phyloP scores from a whole-genome alignment of 2,797 vertebrate genomes.

The Mastacembelus armatus region DNA sequence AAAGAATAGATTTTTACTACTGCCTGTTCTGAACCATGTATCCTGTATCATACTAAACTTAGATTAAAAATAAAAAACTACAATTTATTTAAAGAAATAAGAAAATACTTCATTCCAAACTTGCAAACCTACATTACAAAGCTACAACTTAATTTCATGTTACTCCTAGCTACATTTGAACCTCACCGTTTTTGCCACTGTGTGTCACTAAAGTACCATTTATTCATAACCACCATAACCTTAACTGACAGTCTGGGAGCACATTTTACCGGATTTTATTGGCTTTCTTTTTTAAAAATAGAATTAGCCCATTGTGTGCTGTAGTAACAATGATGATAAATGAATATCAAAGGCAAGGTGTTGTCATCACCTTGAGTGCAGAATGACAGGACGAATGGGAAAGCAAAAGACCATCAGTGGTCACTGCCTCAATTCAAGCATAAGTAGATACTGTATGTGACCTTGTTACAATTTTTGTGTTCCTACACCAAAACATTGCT shows the following conservation, averaged over 20 bases:
- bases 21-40: not conserved
- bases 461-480: not conserved
- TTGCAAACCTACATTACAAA: too few species aligned
- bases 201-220: slow-evolving; percentile 56
- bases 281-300: not conserved
- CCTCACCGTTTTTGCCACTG: slow-evolving; percentile 46
- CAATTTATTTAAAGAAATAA: not conserved
- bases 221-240: slow-evolving; percentile 1
- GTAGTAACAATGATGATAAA: not conserved
- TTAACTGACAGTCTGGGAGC: not conserved
- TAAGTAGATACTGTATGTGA: not conserved
- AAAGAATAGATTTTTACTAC: too few species aligned
- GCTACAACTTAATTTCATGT: not conserved
- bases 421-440: not conserved
- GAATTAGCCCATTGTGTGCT: not conserved
- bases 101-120: too few species aligned
- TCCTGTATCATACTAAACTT: not conserved
- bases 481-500: not conserved
- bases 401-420: not conserved
- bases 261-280: not conserved
- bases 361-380: not conserved
- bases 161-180: slow-evolving; percentile 6
- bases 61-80: not conserved
- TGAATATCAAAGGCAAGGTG: not conserved
- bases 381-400: not conserved